Percentiles rank a stretch among this genome's conserved stretches.
These are phyloP conservation scores for Meandrina meandrites DNA, from an alignment of 92 coral and sea anemone species.

Conservation along the genomic window DNA sequence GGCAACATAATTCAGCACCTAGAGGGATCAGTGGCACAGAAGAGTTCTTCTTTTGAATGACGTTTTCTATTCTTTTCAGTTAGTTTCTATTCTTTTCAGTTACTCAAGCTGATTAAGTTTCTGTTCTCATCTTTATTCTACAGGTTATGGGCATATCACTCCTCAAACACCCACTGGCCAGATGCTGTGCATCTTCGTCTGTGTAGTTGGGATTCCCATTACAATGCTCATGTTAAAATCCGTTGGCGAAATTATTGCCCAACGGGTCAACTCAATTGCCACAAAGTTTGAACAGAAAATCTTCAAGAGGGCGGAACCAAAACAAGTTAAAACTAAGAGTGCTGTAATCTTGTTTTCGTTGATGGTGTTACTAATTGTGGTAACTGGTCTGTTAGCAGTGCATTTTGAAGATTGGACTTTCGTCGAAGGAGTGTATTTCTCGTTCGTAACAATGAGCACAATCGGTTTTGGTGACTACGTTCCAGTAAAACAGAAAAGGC, in stretches of 20 bases:
- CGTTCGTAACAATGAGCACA: constrained; percentile 32
- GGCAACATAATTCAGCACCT: too few relatives aligned
- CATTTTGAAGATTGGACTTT: constrained; percentile 1
- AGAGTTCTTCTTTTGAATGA: too few relatives aligned
- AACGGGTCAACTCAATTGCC: not conserved
- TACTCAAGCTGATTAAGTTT: not conserved
- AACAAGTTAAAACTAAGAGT: not conserved
- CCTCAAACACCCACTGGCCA: not conserved
- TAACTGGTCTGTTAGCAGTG: not conserved
- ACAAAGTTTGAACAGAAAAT: not conserved
- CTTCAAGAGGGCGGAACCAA: not conserved
- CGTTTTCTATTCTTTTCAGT: too few relatives aligned
- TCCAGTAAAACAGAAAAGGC: not conserved
- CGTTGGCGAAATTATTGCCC: constrained; percentile 30
- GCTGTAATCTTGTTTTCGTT: not conserved
- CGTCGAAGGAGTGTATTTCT: constrained; percentile 31
- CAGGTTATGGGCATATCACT: not conserved
- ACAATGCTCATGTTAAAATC: constrained; percentile 30
- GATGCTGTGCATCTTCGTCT: constrained; percentile 16
- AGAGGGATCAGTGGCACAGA: too few relatives aligned
- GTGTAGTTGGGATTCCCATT: constrained; percentile 35
- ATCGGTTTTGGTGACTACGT: constrained; percentile 32
- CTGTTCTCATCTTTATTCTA: not conserved
- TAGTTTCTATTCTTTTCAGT: too few relatives aligned
- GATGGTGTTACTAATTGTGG: not conserved